Percentiles rank a stretch among this genome's conserved stretches.
These are phyloP conservation scores for Campopleginae sp. DNA, from an alignment of 2,888 invertebrate species.

Conservation along the genomic window DNA sequence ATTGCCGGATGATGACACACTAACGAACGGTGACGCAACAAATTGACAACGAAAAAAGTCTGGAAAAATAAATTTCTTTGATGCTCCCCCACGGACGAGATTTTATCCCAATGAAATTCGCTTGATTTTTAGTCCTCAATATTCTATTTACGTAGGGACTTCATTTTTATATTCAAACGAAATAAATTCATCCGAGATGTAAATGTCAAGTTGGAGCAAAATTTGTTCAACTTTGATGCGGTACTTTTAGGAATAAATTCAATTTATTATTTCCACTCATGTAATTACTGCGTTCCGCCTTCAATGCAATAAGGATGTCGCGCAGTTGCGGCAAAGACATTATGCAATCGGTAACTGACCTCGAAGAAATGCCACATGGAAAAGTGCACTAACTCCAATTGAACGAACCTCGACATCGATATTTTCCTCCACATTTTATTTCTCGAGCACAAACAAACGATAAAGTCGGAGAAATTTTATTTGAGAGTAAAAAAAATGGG, in stretches of 20 bases:
- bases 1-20: not conserved
- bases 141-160: not conserved
- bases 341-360: not conserved
- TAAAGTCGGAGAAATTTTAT: not conserved
- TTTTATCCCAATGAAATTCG: not conserved
- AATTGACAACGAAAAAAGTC: not conserved
- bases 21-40: not conserved
- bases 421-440: not conserved
- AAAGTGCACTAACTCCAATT: not conserved
- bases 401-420: not conserved
- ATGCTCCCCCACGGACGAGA: not conserved
- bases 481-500: not conserved
- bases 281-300: not conserved
- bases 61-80: not conserved
- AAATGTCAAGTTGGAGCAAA: not conserved
- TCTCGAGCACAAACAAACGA: not conserved
- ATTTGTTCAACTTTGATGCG: not conserved
- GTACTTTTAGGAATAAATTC: not conserved
- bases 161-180: not conserved
- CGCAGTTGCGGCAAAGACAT: not conserved
- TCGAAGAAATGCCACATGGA: not conserved
- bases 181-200: not conserved
- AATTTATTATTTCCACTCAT: not conserved
- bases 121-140: not conserved
- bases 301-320: not conserved